Evolutionary conservation across 1,140 invertebrate genomes (phyloP).

Genomic region (Procambarus clarkii): DNA sequence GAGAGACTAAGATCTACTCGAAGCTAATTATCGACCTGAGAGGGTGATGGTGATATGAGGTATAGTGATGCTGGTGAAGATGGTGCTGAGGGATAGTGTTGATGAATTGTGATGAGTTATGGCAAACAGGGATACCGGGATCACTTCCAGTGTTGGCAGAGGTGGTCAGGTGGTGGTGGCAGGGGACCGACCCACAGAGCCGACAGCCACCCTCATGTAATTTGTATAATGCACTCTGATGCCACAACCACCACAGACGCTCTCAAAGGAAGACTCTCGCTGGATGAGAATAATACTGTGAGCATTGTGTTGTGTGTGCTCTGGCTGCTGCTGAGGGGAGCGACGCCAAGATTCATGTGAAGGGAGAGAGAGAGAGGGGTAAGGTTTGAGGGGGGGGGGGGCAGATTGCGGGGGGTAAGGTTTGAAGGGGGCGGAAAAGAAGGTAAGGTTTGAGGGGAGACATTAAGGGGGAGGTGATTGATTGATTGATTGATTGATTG

Average conservation of each 20-base stretch:
- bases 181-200: not conserved
- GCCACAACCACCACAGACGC: too few species aligned
- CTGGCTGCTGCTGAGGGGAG: not conserved
- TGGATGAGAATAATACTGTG: not conserved
- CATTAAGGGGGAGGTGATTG: too few species aligned
- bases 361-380: not conserved
- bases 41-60: too few species aligned
- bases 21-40: too few species aligned
- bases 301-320: not conserved
- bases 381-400: not conserved
- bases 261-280: not conserved
- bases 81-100: too few species aligned
- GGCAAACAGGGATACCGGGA: too few species aligned
- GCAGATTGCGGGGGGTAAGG: not conserved
- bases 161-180: not conserved
- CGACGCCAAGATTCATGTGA: not conserved
- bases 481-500: too few species aligned
- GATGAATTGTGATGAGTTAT: too few species aligned
- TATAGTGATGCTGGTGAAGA: too few species aligned
- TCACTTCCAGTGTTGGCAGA: too few species aligned
- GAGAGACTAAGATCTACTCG: too few species aligned
- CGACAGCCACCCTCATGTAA: not conserved
- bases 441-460: not conserved
- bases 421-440: constrained; percentile 9
- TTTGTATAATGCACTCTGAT: not conserved